Evolutionary conservation across 2,888 invertebrate genomes (phyloP).

Genomic region (Sipha maydis): DNA sequence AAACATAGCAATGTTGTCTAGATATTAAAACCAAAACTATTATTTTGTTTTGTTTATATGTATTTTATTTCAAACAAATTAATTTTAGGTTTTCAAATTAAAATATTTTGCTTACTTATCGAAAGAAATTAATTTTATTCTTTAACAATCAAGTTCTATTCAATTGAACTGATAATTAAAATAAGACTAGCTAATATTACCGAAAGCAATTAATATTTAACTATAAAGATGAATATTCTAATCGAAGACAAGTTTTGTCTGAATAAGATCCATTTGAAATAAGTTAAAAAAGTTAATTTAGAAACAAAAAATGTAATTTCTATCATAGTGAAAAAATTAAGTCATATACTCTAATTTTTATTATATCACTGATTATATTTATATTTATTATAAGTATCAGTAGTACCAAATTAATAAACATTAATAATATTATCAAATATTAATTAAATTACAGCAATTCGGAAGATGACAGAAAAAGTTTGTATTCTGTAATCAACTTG

Average conservation of each 20-base stretch:
- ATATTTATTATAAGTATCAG: too few species aligned
- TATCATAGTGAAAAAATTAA: too few species aligned
- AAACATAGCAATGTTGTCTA: too few species aligned
- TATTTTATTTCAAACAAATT: background rate
- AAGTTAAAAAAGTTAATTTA: too few species aligned
- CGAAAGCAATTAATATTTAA: background rate
- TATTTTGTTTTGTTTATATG: too few species aligned
- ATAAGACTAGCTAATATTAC: background rate
- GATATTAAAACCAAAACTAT: too few species aligned
- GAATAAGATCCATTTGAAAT: too few species aligned
- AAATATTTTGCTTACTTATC: background rate
- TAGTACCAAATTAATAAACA: too few species aligned
- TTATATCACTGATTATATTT: too few species aligned
- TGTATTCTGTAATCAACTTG: background rate
- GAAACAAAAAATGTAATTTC: background rate
- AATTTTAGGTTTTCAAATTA: background rate
- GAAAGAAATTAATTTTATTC: background rate
- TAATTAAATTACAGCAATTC: slow-evolving; percentile 3
- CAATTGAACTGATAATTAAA: background rate
- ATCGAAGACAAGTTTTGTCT: too few species aligned
- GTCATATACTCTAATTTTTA: too few species aligned
- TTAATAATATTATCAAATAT: background rate
- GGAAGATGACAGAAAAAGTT: slow-evolving; percentile 2
- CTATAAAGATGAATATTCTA: too few species aligned
- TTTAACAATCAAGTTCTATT: background rate